These are phyloP conservation scores for Hemitrygon akajei DNA, from an alignment of 2,797 vertebrate species.

Conservation along the genomic window DNA sequence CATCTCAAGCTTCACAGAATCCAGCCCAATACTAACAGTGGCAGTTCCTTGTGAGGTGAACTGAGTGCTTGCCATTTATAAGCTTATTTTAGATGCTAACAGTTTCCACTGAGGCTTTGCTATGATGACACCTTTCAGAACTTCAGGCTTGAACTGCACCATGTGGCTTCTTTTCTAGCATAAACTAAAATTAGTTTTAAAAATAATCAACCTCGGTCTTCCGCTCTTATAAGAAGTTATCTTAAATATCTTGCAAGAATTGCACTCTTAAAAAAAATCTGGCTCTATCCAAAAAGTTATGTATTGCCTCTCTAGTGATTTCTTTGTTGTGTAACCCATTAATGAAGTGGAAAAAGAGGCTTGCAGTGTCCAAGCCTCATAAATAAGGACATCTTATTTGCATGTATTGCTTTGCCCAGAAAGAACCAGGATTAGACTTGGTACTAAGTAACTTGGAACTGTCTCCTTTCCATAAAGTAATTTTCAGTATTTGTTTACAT, in stretches of 20 bases:
- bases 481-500: not conserved
- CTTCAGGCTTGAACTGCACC: not conserved
- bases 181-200: not conserved
- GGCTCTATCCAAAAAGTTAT: too few species aligned
- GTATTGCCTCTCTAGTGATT: too few species aligned
- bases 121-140: not conserved
- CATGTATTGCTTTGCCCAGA: not conserved
- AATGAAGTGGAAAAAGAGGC: not conserved
- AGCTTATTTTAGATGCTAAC: too few species aligned
- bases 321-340: not conserved
- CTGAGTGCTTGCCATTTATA: too few species aligned
- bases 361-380: not conserved
- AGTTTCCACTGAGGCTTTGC: too few species aligned
- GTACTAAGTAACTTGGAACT: not conserved
- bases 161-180: not conserved
- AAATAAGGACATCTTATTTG: not conserved
- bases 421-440: not conserved
- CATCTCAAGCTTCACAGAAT: too few species aligned
- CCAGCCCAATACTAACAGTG: too few species aligned
- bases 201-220: not conserved
- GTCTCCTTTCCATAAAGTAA: not conserved
- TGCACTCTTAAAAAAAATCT: too few species aligned
- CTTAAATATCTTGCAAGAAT: not conserved
- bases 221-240: not conserved
- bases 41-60: too few species aligned